These are phyloP conservation scores for Brachyalestes nurse DNA, from an alignment of 2,797 vertebrate genomes.

Conservation along the genomic window DNA sequence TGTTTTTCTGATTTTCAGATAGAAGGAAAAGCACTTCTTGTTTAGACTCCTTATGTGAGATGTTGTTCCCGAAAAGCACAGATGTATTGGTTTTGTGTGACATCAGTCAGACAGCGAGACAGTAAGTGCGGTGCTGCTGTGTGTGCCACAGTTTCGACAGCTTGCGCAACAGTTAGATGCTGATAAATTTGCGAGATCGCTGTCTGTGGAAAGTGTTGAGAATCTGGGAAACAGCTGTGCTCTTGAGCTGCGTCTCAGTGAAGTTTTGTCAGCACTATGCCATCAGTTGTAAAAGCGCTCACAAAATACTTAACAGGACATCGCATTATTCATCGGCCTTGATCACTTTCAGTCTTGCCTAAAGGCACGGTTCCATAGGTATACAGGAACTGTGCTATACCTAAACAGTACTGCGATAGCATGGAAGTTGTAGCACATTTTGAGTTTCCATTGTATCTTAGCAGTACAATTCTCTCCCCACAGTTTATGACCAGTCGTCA, in stretches of 20 bases:
- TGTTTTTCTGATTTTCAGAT: background rate
- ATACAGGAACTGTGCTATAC: too few species aligned
- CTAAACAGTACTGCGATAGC: too few species aligned
- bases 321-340: background rate
- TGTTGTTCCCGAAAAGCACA: background rate
- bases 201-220: background rate
- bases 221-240: background rate
- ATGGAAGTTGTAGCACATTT: too few species aligned
- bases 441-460: too few species aligned
- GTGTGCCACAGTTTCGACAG: background rate
- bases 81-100: background rate
- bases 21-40: background rate
- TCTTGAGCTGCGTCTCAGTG: background rate
- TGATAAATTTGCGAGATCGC: constrained; percentile 15
- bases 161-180: constrained; percentile 9
- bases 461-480: too few species aligned
- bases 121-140: background rate
- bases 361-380: background rate
- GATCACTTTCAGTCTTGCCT: background rate
- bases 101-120: background rate
- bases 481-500: too few species aligned
- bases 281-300: background rate
- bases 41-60: background rate
- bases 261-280: constrained; percentile 3
- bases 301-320: background rate